Conservation (phyloP, 2,797 vertebrate genomes). For the Paratrypauchen microcephalus region DNA sequence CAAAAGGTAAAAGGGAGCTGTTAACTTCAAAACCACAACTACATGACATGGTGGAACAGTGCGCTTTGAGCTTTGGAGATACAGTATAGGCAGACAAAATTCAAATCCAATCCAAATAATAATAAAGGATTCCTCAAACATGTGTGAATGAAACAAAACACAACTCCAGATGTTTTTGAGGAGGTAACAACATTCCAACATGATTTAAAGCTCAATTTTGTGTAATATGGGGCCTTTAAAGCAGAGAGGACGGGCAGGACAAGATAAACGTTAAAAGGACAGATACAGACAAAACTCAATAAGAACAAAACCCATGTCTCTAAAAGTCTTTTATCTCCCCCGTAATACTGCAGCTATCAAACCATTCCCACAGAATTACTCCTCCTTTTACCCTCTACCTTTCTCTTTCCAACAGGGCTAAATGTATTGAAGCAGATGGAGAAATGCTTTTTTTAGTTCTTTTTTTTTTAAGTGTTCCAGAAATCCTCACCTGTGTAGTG, state of each 20-base stretch:
- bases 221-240: background rate
- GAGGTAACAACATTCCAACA: no score
- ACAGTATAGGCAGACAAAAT: no score
- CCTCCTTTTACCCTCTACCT: background rate
- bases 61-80: no score
- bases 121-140: no score
- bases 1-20: no score
- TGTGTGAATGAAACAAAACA: no score
- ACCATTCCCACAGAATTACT: conserved; percentile 28
- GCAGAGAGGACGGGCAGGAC: background rate
- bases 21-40: no score
- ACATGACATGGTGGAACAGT: no score
- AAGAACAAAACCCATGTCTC: conserved; percentile 5
- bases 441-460: conserved; percentile 21
- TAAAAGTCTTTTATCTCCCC: conserved; percentile 8
- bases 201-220: no score
- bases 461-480: background rate
- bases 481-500: conserved; percentile 13
- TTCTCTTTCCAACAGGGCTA: conserved; percentile 27
- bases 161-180: no score
- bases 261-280: conserved; percentile 10
- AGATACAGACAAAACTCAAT: conserved; percentile 4
- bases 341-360: conserved; percentile 11
- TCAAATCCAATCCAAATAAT: no score
- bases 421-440: conserved; percentile 26